phyloP scores from a whole-genome alignment of 30 jellyfish, hydroid and myxozoan genomes.

The Chironex yamaguchii region DNA sequence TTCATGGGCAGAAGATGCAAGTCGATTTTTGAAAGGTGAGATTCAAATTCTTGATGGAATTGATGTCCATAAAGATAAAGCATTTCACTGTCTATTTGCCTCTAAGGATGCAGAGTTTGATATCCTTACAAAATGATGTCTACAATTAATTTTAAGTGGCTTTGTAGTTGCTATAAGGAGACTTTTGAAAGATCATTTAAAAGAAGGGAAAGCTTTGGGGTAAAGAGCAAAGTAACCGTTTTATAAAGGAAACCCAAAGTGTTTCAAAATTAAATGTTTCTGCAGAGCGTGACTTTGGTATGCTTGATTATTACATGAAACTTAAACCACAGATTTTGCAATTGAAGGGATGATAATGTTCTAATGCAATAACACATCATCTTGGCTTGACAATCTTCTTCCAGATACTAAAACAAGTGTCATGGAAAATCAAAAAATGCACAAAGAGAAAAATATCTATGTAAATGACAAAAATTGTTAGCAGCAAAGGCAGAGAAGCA shows the following conservation, averaged over 20 bases:
- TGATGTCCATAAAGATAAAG: background rate
- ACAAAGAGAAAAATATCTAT: slow-evolving; percentile 6
- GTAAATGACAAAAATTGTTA: background rate
- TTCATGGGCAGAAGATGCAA: slow-evolving; percentile 12
- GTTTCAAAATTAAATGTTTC: slow-evolving; percentile 14
- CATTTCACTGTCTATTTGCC: background rate
- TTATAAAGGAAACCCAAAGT: slow-evolving; percentile 16
- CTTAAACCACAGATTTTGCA: slow-evolving; percentile 26
- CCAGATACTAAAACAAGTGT: background rate
- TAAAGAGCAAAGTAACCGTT: background rate
- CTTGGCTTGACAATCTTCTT: slow-evolving; percentile 10
- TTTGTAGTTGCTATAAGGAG: slow-evolving; percentile 45
- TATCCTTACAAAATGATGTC: slow-evolving; percentile 13
- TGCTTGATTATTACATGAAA: slow-evolving; percentile 18
- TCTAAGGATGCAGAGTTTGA: slow-evolving; percentile 20
- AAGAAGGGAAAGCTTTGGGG: slow-evolving; percentile 28
- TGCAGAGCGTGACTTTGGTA: slow-evolving; percentile 45
- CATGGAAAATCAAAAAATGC: slow-evolving; percentile 2
- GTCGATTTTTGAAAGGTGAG: slow-evolving; percentile 7
- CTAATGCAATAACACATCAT: slow-evolving; percentile 1
- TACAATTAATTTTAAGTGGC: slow-evolving; percentile 30
- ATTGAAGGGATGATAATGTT: slow-evolving; percentile 40
- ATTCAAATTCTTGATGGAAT: background rate
- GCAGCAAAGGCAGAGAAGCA: slow-evolving; percentile 7
- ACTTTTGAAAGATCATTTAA: slow-evolving; percentile 40